Evolutionary conservation across 2,888 invertebrate genomes (phyloP), one percentile per base, ranked within the genome.

Genomic region (Cremastobaeus sp.): DNA sequence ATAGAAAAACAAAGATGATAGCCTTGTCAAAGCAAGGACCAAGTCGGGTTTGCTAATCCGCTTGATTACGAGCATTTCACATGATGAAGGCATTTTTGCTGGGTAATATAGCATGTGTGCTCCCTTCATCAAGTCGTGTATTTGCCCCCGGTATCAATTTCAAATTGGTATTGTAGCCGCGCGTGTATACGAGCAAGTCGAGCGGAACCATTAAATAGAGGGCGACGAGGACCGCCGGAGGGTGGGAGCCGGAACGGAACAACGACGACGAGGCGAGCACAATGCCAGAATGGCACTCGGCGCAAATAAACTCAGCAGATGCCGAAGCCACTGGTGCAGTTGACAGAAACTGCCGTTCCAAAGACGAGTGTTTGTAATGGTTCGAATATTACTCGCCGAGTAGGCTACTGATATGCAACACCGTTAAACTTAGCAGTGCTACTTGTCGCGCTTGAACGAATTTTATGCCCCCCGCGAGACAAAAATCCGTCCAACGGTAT

Each of bases 221-320:
- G 54, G 54, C 37, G 50, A 55, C 15, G 34, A 52, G 28, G 45
- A 28, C 45, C 14, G 14, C 17, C 15, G 34, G 28, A 8, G 52
- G 34, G 25, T 1, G 35, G 21, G 43, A 34, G 35, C 6, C 50
- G 41, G 41, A 20, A 30, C 1, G 17, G 30, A 11, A 5, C 25
- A 18, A 47, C 25, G 32, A 47, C 28, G 43, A 18, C 54, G 45
- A 9, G 20, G 48, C 45, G 34, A 60, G 45, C 37, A 70, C 72
- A 72, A 72, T 72, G 62, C 73, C 14, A 70, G 65, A 72, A 72
- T 72, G 62, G 66, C 14, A 28, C 66, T 48, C 54, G 5, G 12
- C 60, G 48, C 70, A 66, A 70, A 71, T 70, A 70, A 66, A 75
- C 70, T 70, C 47, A 54, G 39, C 70, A 65, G 65, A 74, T 74